phyloP scores from a whole-genome alignment of 2,113 vertebrate species.

The Ceyx melanurus region DNA sequence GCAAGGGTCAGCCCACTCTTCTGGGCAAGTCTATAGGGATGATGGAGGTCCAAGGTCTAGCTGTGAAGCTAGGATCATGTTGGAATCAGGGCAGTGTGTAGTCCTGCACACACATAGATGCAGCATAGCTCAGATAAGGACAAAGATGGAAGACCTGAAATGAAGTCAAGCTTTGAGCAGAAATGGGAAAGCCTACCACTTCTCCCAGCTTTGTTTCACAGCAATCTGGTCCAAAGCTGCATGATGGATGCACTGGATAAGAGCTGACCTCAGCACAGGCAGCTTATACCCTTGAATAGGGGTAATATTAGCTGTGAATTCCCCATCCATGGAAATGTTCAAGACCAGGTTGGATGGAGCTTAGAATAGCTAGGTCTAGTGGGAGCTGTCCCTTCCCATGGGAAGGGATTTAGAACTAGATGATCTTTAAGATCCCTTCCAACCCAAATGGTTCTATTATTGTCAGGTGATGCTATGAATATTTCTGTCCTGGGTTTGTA shows the following conservation, averaged over 20 bases:
- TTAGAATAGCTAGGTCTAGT: background rate
- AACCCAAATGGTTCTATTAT: background rate
- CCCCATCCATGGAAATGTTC: too few relatives aligned
- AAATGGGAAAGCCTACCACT: background rate
- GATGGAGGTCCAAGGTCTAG: background rate
- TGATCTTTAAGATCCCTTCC: background rate
- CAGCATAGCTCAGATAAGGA: background rate
- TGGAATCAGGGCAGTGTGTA: background rate
- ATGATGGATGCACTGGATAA: background rate
- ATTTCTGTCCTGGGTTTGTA: background rate
- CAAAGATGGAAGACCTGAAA: background rate
- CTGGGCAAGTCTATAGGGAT: background rate
- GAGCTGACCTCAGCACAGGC: background rate
- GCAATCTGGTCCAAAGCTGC: background rate
- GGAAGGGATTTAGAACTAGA: background rate
- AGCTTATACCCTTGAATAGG: background rate
- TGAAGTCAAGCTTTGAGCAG: background rate
- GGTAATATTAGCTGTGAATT: background rate
- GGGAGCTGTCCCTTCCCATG: background rate
- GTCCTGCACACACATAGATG: background rate
- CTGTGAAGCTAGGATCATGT: rapidly evolving
- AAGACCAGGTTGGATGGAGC: background rate
- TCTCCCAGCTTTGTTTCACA: background rate
- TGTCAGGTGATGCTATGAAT: background rate
- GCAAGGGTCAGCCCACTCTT: background rate